Evolutionary conservation across 2,888 invertebrate genomes (phyloP).

Genomic region (Pseudococcus longispinus): DNA sequence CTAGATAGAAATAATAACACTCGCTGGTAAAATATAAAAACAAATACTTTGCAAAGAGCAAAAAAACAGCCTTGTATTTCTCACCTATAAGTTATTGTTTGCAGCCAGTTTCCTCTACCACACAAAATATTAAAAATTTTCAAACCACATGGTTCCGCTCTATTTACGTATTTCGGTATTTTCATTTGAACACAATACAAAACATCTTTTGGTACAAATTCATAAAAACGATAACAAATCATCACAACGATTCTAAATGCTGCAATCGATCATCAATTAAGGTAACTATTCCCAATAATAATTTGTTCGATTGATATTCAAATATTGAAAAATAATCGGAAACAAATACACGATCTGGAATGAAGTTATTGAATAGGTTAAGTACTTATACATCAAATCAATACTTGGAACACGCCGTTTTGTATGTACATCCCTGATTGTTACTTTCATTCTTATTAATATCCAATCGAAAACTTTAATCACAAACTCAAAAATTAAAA

Average conservation of each 20-base stretch:
- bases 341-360: conserved; percentile 78
- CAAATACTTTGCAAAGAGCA: not conserved
- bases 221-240: not conserved
- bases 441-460: not conserved
- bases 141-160: no score
- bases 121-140: not conserved
- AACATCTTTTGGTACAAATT: conserved; percentile 14
- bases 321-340: conserved; percentile 77
- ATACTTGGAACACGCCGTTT: conserved; percentile 64
- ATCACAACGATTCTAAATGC: conserved; percentile 10
- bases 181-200: not conserved
- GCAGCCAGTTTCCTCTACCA: not conserved
- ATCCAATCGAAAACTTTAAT: conserved; percentile 30
- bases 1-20: not conserved
- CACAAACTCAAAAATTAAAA: conserved; percentile 59
- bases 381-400: conserved; percentile 83
- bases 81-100: not conserved
- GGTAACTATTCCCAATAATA: conserved; percentile 76
- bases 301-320: conserved; percentile 80
- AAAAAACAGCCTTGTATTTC: conserved; percentile 17
- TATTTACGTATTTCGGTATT: not conserved
- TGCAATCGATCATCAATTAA: not conserved
- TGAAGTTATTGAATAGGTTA: conserved; percentile 81
- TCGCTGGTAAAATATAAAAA: not conserved
- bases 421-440: not conserved